Evolutionary conservation across 2,888 invertebrate species (phyloP), one percentile per base, ranked within the genome.

Genomic region (Hecatera dysodea): DNA sequence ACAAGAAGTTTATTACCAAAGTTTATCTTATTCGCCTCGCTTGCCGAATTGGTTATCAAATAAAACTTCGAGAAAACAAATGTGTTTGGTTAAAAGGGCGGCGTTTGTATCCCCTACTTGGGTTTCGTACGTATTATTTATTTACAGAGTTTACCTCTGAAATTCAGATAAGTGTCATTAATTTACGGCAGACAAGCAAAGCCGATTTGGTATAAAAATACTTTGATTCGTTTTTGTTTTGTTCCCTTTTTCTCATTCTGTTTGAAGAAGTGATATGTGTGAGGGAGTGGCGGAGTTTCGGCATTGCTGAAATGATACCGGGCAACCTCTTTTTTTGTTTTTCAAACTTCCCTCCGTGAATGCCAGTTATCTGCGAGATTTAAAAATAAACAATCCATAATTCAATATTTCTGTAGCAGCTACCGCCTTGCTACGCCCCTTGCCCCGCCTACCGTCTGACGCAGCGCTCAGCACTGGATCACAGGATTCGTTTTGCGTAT

Each of bases 1-100:
- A 81, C 83, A 83, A 80, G 78, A 86, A 86, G 84, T 88, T 85
- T 89, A 86, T 87, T 83, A 82, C 73, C 63, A 80, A 89, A 89
- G 85, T 88, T 89, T 86, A 82, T 87, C 73, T 83, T 83, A 80
- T 83, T 80, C 75, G 72, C 76, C 39, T 77, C 73, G 81, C 80
- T 82, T 77, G 78, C 78, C 67, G 82, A 86, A 86, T 85, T 80
- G 83, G 75, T 83, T 87, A 83, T 84, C 82, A 83, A 86, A 86
- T 86, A 82, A 86, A 88, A 88, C 82, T 85, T 82, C 81, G 64
- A 72, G 76, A 83, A 85, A 84, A 83, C 75, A 78, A 84, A 82
- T 79, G 79, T 76, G 79, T 72, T 78, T 46, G 59, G 66, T 71
- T 79, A 72, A 70, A 72, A 75, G 57, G 60, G 52, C 52, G 63